These are phyloP conservation scores for Mycteria americana DNA, from an alignment of 2,797 vertebrate genomes.

Conservation along the genomic window DNA sequence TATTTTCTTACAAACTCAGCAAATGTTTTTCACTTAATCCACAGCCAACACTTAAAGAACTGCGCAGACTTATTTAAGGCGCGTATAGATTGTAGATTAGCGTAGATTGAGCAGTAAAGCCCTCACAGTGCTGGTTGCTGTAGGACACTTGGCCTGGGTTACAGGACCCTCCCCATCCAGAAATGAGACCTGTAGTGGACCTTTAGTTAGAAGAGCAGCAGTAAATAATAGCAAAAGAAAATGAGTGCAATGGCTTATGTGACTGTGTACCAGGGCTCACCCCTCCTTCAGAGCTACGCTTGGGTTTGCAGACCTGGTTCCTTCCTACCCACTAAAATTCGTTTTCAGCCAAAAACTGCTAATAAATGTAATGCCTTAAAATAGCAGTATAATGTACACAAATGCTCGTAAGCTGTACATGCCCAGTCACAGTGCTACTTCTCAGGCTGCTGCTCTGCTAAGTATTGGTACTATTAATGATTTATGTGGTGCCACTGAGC, in stretches of 20 bases:
- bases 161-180: neutral
- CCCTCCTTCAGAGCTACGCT: neutral
- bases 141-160: neutral
- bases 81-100: neutral
- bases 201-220: neutral
- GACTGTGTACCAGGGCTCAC: neutral
- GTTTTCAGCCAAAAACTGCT: neutral
- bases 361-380: constrained; percentile 38
- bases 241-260: neutral
- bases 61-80: neutral
- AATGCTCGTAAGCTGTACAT: neutral
- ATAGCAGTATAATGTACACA: neutral
- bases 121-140: neutral
- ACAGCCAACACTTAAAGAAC: neutral
- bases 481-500: constrained; percentile 31
- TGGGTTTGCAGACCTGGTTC: neutral
- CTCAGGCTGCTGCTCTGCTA: neutral
- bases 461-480: neutral
- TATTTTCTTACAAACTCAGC: neutral
- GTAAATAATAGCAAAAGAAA: neutral
- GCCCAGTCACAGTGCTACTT: neutral
- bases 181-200: neutral
- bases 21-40: neutral
- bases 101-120: neutral
- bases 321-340: neutral